phyloP scores from a whole-genome alignment of 2,888 invertebrate species.

The Graphium colonna region DNA sequence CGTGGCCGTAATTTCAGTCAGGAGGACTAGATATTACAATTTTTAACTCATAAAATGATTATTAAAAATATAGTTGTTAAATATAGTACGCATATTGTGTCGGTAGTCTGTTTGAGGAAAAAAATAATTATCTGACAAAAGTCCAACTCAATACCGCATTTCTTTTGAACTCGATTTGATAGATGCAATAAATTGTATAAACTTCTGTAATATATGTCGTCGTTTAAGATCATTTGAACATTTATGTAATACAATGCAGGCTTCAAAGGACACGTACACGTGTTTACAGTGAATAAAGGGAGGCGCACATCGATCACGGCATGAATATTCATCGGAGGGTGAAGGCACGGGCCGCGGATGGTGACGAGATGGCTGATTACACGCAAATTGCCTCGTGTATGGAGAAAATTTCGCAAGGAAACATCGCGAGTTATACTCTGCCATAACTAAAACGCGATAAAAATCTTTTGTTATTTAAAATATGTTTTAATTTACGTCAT shows the following conservation, averaged over 20 bases:
- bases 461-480: background rate
- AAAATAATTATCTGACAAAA: no score
- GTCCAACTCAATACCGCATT: no score
- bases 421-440: background rate
- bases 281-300: conserved; percentile 66
- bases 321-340: conserved; percentile 63
- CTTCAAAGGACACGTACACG: conserved; percentile 62
- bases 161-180: no score
- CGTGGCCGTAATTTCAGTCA: no score
- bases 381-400: conserved; percentile 31
- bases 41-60: no score
- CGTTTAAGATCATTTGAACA: conserved; percentile 29
- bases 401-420: conserved; percentile 18
- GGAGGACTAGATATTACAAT: no score
- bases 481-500: background rate
- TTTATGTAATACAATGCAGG: conserved; percentile 58
- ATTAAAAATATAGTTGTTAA: no score
- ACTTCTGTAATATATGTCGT: conserved; percentile 11
- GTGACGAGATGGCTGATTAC: conserved; percentile 33
- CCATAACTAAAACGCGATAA: background rate
- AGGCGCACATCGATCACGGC: conserved; percentile 57
- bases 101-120: no score
- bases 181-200: no score
- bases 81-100: no score
- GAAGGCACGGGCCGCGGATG: conserved; percentile 26